phyloP scores from a whole-genome alignment of 35 echinoderm and acorn worm genomes.

The Holothuria glaberrima region DNA sequence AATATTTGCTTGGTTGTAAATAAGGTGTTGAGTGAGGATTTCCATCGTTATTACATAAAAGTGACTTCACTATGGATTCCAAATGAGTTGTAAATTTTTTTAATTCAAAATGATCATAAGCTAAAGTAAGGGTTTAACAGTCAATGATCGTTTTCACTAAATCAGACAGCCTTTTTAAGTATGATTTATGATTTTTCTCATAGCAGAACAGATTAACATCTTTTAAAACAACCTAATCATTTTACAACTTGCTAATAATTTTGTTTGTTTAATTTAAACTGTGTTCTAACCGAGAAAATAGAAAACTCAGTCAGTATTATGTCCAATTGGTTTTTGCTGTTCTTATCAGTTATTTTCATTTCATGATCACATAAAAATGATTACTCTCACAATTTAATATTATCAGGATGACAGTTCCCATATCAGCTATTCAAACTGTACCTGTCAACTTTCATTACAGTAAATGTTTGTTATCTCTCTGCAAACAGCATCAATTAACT shows the following conservation, averaged over 20 bases:
- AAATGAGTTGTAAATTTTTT: no score
- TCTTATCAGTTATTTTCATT: neutral
- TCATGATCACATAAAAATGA: neutral
- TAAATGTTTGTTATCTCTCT: neutral
- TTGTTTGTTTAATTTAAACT: neutral
- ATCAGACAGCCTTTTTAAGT: neutral
- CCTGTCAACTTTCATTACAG: neutral
- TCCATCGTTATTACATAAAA: no score
- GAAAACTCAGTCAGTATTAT: neutral
- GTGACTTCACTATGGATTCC: no score
- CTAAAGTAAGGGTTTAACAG: no score
- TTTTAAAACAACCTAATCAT: neutral
- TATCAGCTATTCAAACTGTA: neutral
- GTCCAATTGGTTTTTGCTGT: neutral
- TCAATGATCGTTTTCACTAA: no score
- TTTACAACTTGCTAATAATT: neutral
- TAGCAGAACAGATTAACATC: neutral
- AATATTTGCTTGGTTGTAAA: no score
- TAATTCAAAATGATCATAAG: no score
- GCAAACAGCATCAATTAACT: neutral
- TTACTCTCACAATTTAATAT: neutral
- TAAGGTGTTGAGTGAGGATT: no score
- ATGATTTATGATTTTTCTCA: neutral
- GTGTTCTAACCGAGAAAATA: neutral
- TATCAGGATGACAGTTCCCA: constrained; percentile 8